Base-by-base conservation (phyloP, 2,888 invertebrate species). In the Pomacea canaliculata region DNA sequence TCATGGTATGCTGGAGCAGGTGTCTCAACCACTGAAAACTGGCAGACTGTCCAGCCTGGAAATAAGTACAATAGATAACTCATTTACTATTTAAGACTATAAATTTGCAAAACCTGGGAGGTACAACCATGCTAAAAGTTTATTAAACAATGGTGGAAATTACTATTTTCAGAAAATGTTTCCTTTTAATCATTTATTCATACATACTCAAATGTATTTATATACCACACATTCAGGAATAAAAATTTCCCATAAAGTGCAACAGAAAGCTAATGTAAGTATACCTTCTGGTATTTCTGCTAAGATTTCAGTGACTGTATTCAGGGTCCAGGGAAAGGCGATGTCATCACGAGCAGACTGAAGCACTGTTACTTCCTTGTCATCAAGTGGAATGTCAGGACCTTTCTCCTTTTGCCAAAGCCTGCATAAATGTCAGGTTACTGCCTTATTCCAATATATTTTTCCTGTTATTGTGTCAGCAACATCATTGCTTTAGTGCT, bases 21-120 rank as follows among this genome's bases (percentile, higher is more conserved):
- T 48, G 73, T 72, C 68, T 79, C 80, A 13, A 86, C 82, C n/a
- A 88, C 83, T 8, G 86, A 85, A 73, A 89, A 66, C 77, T 88
- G 88, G 71, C 85, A 83, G 27, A 88, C 87, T n/a, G 84, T 84
- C 88, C 87, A 87, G 67, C 85, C 89, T 86, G 78, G 60, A 70
- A 60, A 19, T 60, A 60, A 19, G 37, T 37, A 37, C 37, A 37
- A 37, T 37, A 5, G 5, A 37, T 37, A 37, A 37, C 37, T 37
- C 37, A 37, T 37, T 37, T 37, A 5, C 37, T 37, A 3, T 37
- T 37, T 37, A 37, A 37, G 4, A 37, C 37, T 37, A 37, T 37
- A 3, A 37, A 37, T 37, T 37, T 37, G 37, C 37, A 37, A 37
- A 37, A 5, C 37, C 5, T 37, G 37, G 37, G 37, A 37, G 1